Evolutionary conservation across 2,797 vertebrate species (phyloP).

Genomic region (Lateolabrax maculatus): DNA sequence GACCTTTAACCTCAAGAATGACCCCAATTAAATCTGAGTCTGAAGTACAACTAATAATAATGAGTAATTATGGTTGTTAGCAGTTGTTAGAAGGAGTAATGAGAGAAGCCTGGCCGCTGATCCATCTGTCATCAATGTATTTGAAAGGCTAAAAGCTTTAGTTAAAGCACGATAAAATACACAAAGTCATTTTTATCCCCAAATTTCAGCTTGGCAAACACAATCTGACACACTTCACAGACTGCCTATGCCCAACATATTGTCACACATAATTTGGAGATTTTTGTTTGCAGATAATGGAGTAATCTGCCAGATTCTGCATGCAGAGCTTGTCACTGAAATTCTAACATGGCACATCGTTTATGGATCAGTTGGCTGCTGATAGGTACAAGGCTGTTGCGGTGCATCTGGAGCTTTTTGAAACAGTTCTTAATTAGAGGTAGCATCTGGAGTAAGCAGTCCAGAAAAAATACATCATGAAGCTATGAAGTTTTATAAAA

Average conservation of each 20-base stretch:
- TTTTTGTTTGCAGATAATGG: slow-evolving; percentile 50
- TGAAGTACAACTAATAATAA: slow-evolving; percentile 42
- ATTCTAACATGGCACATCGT: slow-evolving; percentile 33
- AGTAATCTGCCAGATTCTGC: slow-evolving; percentile 42
- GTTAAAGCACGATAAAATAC: background rate
- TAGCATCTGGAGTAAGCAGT: slow-evolving; percentile 59
- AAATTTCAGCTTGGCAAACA: slow-evolving; percentile 22
- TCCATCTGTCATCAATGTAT: slow-evolving; percentile 7
- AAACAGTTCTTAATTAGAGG: slow-evolving; percentile 60
- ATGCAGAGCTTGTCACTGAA: slow-evolving; percentile 6
- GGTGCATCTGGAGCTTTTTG: slow-evolving; percentile 31
- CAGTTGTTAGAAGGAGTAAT: background rate
- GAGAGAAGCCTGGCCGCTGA: background rate
- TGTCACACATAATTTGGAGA: slow-evolving; percentile 31
- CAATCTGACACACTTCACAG: slow-evolving; percentile 23
- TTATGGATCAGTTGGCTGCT: slow-evolving; percentile 49
- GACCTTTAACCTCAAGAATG: slow-evolving; percentile 52
- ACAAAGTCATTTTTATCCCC: slow-evolving; percentile 20
- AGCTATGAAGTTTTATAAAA: slow-evolving; percentile 23
- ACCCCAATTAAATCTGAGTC: slow-evolving; percentile 57
- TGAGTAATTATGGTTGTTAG: slow-evolving; percentile 55
- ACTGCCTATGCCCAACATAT: slow-evolving; percentile 12
- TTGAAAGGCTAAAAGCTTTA: slow-evolving; percentile 22
- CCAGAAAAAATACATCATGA: slow-evolving; percentile 39
- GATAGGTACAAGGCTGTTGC: slow-evolving; percentile 55